phyloP scores from a whole-genome alignment of 2,113 vertebrate genomes.

The Castor canadensis region DNA sequence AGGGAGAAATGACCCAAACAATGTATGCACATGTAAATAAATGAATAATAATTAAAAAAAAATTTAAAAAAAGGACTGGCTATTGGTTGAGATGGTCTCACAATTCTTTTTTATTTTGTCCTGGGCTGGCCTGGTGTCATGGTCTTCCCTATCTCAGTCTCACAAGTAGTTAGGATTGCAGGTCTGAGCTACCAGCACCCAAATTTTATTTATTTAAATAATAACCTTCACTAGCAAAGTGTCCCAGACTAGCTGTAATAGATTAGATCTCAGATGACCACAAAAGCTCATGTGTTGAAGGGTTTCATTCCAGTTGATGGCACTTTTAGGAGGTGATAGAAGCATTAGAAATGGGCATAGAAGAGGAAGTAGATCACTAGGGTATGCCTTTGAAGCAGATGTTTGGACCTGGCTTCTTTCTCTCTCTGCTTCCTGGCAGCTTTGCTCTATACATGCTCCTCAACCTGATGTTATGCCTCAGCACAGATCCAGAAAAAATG shows the following conservation, averaged over 20 bases:
- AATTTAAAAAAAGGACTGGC: no score
- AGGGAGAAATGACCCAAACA: no score
- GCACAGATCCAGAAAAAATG: background rate
- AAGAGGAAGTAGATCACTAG: background rate
- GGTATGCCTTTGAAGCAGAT: background rate
- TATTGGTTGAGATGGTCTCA: no score
- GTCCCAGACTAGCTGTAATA: background rate
- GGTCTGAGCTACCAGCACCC: no score
- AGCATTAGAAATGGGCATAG: background rate
- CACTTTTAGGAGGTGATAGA: no score
- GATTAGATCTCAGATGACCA: background rate
- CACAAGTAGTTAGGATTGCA: no score
- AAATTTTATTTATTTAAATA: background rate
- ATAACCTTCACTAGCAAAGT: background rate
- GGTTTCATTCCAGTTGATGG: background rate
- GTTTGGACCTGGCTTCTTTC: background rate
- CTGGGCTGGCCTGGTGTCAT: no score
- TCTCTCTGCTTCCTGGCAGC: background rate
- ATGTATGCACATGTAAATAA: no score
- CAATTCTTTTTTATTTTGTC: no score
- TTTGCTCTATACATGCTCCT: background rate
- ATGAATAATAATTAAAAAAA: no score
- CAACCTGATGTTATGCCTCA: background rate
- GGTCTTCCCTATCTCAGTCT: no score
- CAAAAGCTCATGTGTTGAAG: background rate